Evolutionary conservation across 2,113 vertebrate species (phyloP).

Genomic region (Mirza zaza): DNA sequence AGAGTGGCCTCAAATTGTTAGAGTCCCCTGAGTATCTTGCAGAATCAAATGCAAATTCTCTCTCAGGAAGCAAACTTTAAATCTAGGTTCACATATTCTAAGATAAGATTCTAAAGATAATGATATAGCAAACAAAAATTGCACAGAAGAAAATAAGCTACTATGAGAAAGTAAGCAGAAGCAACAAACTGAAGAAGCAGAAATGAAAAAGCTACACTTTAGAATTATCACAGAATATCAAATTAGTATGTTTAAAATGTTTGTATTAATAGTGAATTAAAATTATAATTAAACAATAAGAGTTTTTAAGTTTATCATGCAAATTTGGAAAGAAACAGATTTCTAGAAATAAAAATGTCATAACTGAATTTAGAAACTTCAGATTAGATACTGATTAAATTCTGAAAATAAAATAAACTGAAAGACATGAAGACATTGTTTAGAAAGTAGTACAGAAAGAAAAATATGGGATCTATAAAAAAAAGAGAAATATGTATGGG

Average conservation of each 20-base stretch:
- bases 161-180: not conserved
- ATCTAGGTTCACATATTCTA: not conserved
- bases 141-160: not conserved
- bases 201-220: not conserved
- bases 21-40: not conserved
- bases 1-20: not conserved
- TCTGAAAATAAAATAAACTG: not conserved
- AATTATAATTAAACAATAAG: constrained; percentile 14
- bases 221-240: not conserved
- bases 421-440: not conserved
- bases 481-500: not conserved
- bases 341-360: constrained; percentile 2
- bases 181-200: not conserved
- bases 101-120: not conserved
- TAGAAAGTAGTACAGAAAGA: not conserved
- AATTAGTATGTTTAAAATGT: not conserved
- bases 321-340: not conserved
- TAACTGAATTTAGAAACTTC: not conserved
- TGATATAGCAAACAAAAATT: not conserved
- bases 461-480: not conserved
- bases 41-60: constrained; percentile 32
- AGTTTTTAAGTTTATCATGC: not conserved
- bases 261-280: not conserved
- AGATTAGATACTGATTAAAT: not conserved
- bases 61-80: not conserved